Evolutionary conservation across 2,797 vertebrate species (phyloP).

Genomic region (Chelon labrosus): DNA sequence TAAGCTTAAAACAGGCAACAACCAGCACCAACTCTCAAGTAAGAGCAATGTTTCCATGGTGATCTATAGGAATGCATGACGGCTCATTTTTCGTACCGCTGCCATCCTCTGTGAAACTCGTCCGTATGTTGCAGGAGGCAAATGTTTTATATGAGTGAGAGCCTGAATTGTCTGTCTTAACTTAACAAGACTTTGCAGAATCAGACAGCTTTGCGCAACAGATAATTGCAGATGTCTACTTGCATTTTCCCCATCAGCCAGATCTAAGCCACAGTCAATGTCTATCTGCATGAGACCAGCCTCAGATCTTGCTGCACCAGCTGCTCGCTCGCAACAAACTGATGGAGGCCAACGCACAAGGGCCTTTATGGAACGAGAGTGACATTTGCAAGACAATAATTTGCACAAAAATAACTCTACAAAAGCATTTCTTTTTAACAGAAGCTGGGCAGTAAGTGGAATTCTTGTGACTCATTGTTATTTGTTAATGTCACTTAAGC

Average conservation of each 20-base stretch:
- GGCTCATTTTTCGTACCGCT: neutral
- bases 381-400: neutral
- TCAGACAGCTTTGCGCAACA: conserved; percentile 6
- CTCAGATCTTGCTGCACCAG: neutral
- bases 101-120: neutral
- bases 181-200: neutral
- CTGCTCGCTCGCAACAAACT: neutral
- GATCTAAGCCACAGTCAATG: neutral
- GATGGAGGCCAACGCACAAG: neutral
- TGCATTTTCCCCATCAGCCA: neutral
- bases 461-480: neutral
- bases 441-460: neutral
- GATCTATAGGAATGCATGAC: conserved; percentile 6
- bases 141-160: conserved; percentile 1
- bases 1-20: no score
- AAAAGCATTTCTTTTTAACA: neutral
- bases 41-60: conserved; percentile 6
- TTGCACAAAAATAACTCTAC: neutral
- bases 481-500: conserved; percentile 1
- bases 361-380: neutral
- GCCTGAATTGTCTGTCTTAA: neutral
- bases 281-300: neutral
- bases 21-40: neutral
- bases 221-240: neutral
- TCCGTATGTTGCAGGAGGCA: neutral